Evolutionary conservation across 1,140 invertebrate genomes (phyloP).

Genomic region (Goniozus legneri): DNA sequence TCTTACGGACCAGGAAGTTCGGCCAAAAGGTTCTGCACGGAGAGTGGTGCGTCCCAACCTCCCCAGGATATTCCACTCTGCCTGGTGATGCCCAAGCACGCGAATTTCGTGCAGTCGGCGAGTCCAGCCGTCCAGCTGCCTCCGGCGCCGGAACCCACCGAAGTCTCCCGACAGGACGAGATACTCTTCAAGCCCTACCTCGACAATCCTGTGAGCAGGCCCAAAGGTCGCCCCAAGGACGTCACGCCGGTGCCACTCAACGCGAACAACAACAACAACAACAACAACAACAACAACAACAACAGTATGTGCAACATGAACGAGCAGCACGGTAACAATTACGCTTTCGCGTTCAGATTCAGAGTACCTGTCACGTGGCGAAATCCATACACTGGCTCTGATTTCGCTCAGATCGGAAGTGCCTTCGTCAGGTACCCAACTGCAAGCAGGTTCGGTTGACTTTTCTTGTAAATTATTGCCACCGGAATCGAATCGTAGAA

Average conservation of each 20-base stretch:
- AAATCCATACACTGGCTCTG: constrained; percentile 17
- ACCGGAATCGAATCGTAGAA: no score
- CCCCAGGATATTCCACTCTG: constrained; percentile 48
- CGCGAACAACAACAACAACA: constrained; percentile 27
- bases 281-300: constrained; percentile 43
- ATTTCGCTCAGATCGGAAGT: constrained; percentile 37
- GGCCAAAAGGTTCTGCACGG: no score
- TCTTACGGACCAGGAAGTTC: no score
- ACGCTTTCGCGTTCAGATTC: constrained; percentile 40
- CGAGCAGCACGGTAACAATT: constrained; percentile 31
- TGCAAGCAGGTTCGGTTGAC: no score
- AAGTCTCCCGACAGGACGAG: constrained; percentile 40
- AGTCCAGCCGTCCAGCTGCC: constrained; percentile 47
- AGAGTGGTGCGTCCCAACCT: constrained; percentile 12
- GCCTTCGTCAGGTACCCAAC: constrained; percentile 47
- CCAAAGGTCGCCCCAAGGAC: constrained; percentile 16
- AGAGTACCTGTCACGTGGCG: constrained; percentile 41
- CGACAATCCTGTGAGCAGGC: constrained; percentile 55
- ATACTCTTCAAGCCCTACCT: constrained; percentile 68
- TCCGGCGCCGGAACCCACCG: constrained; percentile 41
- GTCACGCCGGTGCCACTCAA: constrained; percentile 14
- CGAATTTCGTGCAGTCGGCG: constrained; percentile 18
- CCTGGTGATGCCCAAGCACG: constrained; percentile 44
- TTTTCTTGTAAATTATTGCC: no score
- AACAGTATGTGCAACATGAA: constrained; percentile 42